A percentile compares a stretch with the other conserved stretches of the same genome.
Evolutionary conservation across 1,140 invertebrate species (phyloP).

Genomic region (Agrypnia vestita): DNA sequence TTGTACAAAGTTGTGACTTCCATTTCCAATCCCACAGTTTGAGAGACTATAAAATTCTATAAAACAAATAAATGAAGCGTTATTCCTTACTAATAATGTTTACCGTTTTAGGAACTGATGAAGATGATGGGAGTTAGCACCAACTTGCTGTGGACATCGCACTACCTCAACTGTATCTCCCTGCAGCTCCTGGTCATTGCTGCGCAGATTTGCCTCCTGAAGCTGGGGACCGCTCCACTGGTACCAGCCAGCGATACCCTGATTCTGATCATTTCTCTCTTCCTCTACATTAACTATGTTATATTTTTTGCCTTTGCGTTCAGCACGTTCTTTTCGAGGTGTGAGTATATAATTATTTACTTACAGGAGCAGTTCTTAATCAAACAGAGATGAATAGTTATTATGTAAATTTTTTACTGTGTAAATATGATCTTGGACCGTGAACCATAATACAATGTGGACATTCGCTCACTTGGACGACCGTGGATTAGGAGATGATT

Average conservation of each 20-base stretch:
- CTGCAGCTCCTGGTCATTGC: neutral
- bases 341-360: slow-evolving; percentile 27
- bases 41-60: too few species aligned
- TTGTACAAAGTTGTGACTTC: too few species aligned
- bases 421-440: too few species aligned
- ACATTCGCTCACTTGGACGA: too few species aligned
- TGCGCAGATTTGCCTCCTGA: slow-evolving; percentile 24
- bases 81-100: too few species aligned
- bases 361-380: too few species aligned
- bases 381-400: too few species aligned
- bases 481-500: too few species aligned
- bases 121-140: slow-evolving; percentile 54
- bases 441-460: too few species aligned
- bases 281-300: slow-evolving; percentile 50
- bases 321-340: slow-evolving; percentile 47
- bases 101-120: slow-evolving; percentile 55
- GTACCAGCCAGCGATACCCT: slow-evolving; percentile 35
- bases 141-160: slow-evolving; percentile 41
- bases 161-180: slow-evolving; percentile 47
- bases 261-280: slow-evolving; percentile 34
- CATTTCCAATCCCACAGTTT: too few species aligned
- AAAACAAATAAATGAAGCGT: too few species aligned
- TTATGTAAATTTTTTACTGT: too few species aligned
- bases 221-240: slow-evolving; percentile 25
- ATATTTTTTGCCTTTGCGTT: slow-evolving; percentile 49